Evolutionary conservation across 2,113 vertebrate genomes (phyloP), one percentile per base, ranked within the genome.

Genomic region (Dinomys branickii): DNA sequence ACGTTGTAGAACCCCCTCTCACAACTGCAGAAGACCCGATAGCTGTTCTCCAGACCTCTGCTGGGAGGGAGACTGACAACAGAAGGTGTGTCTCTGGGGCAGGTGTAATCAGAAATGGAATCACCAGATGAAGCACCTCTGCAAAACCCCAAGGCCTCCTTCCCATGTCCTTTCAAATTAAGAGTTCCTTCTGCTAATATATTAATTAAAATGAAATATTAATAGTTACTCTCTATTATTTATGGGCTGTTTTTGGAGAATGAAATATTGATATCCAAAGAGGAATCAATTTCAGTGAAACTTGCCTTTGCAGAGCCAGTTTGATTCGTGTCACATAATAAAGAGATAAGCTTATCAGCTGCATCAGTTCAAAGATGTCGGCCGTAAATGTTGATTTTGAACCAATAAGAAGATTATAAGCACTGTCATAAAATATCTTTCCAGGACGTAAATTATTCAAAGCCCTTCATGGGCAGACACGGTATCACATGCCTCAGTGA

Each of bases 141-240:
- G 33, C 69, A 38, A 89, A 95, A 91, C 14, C 56, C 75, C 54
- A 75, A 92, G 85, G 77, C 61, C 69, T 90, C 65, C 77, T 88
- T 90, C 71, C 85, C 1, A 0, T 50, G 81, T 71, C 88, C 90
- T 61, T 78, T 88, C 85, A 69, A 92, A 97, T 97, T 89, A 97
- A 96, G 95, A 94, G 82, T 88, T 95, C 96, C 67, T 56, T 82
- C 78, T 63, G 85, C 93, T 90, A 96, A 96, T 96, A 90, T 94
- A 97, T 94, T 96, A 97, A 97, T 96, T 96, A 94, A 97, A 97
- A 97, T 98, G 59, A 95, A 97, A 97, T 95, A 95, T 96, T 97
- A 93, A 97, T 95, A 80, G 54, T 88, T 88, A 82, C 44, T 82
- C 78, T 97, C 90, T 90, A 96, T 97, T 96, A 97, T 97, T 97